phyloP scores from a whole-genome alignment of 2,113 vertebrate species.

The Picathartes gymnocephalus region DNA sequence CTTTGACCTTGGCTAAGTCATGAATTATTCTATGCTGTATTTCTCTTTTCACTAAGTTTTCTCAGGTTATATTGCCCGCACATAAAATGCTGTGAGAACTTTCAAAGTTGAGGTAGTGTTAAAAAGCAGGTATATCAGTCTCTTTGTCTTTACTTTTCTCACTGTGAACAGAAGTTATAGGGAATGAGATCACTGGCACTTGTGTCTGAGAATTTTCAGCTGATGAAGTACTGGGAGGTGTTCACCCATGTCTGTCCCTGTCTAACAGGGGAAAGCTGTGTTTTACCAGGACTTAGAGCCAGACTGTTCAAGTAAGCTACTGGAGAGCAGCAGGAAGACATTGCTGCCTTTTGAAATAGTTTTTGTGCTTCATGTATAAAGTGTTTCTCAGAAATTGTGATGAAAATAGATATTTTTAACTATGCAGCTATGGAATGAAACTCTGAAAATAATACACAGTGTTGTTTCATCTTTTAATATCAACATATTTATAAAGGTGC shows the following conservation, averaged over 20 bases:
- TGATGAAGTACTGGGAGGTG: neutral
- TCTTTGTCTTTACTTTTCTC: neutral
- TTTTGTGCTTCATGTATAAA: neutral
- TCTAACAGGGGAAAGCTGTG: neutral
- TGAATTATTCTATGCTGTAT: neutral
- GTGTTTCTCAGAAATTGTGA: neutral
- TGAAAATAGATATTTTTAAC: slow-evolving; percentile 18
- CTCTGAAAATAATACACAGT: neutral
- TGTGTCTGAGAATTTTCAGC: neutral
- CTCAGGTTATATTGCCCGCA: neutral
- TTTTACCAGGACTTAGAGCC: neutral
- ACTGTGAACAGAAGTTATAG: neutral
- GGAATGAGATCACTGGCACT: neutral
- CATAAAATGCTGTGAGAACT: neutral
- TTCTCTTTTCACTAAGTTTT: neutral
- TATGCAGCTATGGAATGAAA: neutral
- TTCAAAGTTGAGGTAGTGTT: neutral
- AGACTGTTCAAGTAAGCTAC: neutral
- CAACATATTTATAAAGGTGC: neutral
- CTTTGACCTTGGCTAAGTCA: neutral
- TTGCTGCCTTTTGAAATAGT: neutral
- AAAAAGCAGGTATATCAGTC: neutral
- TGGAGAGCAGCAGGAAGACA: neutral
- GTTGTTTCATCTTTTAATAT: neutral
- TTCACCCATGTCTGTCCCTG: neutral